These are phyloP conservation scores for Sphaerodactylus townsendi DNA, from an alignment of 2,113 vertebrate genomes.

Conservation along the genomic window DNA sequence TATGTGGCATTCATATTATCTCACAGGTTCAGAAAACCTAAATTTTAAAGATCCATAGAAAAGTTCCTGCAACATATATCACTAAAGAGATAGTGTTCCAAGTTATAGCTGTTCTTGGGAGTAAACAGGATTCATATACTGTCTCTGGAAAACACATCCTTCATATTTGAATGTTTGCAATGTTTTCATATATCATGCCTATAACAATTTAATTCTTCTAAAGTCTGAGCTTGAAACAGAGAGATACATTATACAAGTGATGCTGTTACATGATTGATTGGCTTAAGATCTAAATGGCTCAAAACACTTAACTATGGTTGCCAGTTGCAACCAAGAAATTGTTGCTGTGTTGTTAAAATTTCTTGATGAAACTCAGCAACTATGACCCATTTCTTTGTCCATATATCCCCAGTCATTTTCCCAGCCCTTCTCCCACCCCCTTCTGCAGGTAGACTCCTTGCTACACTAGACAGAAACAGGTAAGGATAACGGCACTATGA, in stretches of 20 bases:
- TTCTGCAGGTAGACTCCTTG: neutral
- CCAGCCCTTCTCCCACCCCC: neutral
- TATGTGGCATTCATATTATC: slow-evolving; percentile 2
- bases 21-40: neutral
- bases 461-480: neutral
- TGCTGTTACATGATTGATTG: neutral
- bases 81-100: neutral
- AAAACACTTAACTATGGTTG: neutral
- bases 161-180: neutral
- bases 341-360: neutral
- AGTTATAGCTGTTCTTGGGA: neutral
- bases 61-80: neutral
- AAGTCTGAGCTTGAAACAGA: neutral
- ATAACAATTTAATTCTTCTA: neutral
- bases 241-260: neutral
- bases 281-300: neutral
- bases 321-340: neutral
- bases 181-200: neutral
- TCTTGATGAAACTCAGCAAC: neutral
- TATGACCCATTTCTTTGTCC: neutral
- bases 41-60: slow-evolving; percentile 5
- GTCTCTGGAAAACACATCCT: neutral
- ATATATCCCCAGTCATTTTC: neutral
- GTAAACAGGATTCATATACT: neutral
- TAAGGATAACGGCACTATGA: neutral